Percentiles rank a stretch among this genome's conserved stretches.
These are phyloP conservation scores for Holacanthella duospinosa DNA, from an alignment of 2,888 invertebrate genomes.

Conservation along the genomic window DNA sequence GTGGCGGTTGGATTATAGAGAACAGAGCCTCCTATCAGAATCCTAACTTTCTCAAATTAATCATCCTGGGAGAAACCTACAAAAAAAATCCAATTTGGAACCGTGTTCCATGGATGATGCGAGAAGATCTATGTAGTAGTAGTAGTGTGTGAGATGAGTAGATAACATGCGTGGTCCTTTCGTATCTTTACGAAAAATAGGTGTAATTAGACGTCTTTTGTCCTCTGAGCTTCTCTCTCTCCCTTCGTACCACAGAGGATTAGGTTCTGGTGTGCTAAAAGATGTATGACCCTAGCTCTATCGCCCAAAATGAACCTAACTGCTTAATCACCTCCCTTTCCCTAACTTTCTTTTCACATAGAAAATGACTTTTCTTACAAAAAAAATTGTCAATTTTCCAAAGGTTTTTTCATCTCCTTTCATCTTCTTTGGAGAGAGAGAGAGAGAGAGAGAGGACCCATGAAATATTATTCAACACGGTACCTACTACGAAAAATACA, in stretches of 20 bases:
- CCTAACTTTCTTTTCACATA: background rate
- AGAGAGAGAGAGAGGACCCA: background rate
- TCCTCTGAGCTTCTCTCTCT: background rate
- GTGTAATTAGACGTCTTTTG: conserved; percentile 15
- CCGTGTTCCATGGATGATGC: background rate
- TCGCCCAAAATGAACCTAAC: conserved; percentile 20
- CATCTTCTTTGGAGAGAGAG: background rate
- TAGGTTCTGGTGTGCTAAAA: background rate
- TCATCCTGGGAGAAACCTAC: background rate
- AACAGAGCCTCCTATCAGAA: background rate
- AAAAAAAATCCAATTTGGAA: conserved; percentile 9
- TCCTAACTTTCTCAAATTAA: conserved; percentile 1
- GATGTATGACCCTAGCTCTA: background rate
- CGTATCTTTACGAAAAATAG: background rate
- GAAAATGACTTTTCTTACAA: background rate
- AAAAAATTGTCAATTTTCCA: background rate
- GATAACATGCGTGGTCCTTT: background rate
- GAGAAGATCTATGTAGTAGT: background rate
- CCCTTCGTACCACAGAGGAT: conserved; percentile 1
- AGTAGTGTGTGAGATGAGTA: background rate
- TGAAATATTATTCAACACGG: background rate
- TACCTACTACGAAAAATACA: background rate
- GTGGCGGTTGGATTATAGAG: no score
- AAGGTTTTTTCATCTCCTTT: background rate
- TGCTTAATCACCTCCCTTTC: conserved; percentile 35